A percentile compares a stretch with the other conserved stretches of the same genome.
phyloP scores from a whole-genome alignment of 2,113 vertebrate species.

The cattle (Bos taurus) region ARS-UCD2.0 NC_037354.1:43158501-43159000 shows the following conservation, averaged over 20 bases:
- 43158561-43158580: neutral
- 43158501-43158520: neutral
- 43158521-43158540: neutral
- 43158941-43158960: fast-evolving
- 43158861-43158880: fast-evolving
- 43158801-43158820: neutral
- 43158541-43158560: neutral
- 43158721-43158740: neutral
- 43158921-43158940: neutral
- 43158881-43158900: fast-evolving
- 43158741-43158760: neutral
- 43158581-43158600: neutral
- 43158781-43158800: neutral
- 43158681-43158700: neutral
- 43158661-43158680: neutral
- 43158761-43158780: neutral
- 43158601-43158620: neutral
- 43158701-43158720: neutral
- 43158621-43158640: neutral
- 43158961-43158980: neutral
- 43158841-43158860: neutral
- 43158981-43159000: neutral
- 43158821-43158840: neutral
- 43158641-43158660: neutral
- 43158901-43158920: neutral